Conservation (phyloP, 1,140 invertebrate genomes). For the Leptonema lineaticorne region DNA sequence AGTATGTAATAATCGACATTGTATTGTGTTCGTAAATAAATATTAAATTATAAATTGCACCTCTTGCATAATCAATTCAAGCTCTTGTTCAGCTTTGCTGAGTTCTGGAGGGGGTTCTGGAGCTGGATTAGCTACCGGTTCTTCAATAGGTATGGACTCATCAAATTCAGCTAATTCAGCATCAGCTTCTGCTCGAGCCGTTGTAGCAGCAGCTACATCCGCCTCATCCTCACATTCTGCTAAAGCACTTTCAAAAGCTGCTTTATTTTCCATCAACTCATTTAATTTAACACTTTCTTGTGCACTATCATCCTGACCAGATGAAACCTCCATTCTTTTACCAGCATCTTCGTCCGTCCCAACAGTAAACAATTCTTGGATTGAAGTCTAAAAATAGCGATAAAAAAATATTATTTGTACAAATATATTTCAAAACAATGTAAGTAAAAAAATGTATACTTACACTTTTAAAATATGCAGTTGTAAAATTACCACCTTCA, state of each 20-base stretch:
- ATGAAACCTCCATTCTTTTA: conserved; percentile 26
- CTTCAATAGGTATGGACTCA: conserved; percentile 90
- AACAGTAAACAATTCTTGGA: conserved; percentile 89
- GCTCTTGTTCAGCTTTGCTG: conserved; percentile 81
- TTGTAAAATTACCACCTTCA: conserved; percentile 98
- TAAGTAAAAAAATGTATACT: conserved; percentile 50
- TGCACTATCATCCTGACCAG: neutral
- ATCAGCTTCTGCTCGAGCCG: conserved; percentile 88
- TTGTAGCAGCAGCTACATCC: conserved; percentile 88
- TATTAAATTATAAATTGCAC: conserved; percentile 52
- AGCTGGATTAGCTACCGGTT: conserved; percentile 56
- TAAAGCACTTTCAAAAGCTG: conserved; percentile 76
- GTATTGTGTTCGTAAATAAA: neutral
- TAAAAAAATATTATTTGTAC: neutral
- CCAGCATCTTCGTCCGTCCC: conserved; percentile 64
- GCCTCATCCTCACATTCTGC: conserved; percentile 93
- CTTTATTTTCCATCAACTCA: conserved; percentile 21
- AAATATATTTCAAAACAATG: too few relatives aligned
- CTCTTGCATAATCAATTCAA: conserved; percentile 80
- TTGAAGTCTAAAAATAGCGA: conserved; percentile 71
- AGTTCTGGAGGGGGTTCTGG: conserved; percentile 59
- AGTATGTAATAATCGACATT: neutral
- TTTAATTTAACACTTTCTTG: conserved; percentile 13
- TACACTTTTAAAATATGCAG: conserved; percentile 94
- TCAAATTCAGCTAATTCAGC: conserved; percentile 96